phyloP scores from a whole-genome alignment of 2,888 invertebrate species.

The Brachypalpus laphriformis region DNA sequence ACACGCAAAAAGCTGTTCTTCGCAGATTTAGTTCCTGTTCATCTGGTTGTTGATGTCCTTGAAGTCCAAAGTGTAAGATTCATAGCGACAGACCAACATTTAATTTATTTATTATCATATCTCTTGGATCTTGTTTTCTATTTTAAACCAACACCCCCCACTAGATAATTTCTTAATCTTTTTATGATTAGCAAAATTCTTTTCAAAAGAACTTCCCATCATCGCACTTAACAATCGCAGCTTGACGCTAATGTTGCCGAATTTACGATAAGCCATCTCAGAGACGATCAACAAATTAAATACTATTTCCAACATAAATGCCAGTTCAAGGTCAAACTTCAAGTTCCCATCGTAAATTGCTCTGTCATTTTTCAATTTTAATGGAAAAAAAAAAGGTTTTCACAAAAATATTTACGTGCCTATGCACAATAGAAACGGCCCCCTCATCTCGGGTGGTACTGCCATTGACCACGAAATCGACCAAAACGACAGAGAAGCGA shows the following conservation, averaged over 20 bases:
- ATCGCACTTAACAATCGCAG: not conserved
- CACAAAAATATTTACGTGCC: conserved; percentile 4
- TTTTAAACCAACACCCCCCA: not conserved
- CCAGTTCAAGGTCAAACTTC: conserved; percentile 31
- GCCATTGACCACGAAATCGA: conserved; percentile 68
- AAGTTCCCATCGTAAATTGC: not conserved
- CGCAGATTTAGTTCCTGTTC: no score
- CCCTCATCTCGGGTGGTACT: conserved; percentile 4
- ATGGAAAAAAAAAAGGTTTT: not conserved
- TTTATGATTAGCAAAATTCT: not conserved
- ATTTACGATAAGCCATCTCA: not conserved
- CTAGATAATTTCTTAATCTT: not conserved
- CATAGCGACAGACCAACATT: not conserved
- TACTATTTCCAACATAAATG: not conserved
- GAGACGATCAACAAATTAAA: conserved; percentile 10
- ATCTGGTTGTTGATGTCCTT: not conserved
- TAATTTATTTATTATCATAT: not conserved
- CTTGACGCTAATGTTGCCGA: conserved; percentile 4
- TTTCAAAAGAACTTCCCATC: not conserved
- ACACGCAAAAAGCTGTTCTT: no score
- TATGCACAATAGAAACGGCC: conserved; percentile 18
- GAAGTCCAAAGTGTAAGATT: no score
- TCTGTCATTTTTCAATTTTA: conserved; percentile 23
- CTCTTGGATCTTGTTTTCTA: no score
- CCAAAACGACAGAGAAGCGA: not conserved